These are phyloP conservation scores for Dicycla oo DNA, from an alignment of 2,888 invertebrate genomes.

Conservation along the genomic window DNA sequence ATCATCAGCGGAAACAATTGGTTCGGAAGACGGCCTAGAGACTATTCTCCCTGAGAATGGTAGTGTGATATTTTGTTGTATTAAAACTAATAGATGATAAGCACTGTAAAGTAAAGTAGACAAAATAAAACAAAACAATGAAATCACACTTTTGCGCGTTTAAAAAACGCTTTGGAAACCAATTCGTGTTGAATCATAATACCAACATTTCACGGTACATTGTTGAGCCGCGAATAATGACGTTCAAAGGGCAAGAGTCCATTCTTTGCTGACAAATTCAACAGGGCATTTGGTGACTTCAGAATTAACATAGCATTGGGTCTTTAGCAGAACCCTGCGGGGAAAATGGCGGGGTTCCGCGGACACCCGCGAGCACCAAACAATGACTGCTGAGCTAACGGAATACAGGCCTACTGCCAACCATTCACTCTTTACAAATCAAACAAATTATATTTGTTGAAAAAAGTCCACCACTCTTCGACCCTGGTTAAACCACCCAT, in stretches of 20 bases:
- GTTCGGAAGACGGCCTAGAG: background rate
- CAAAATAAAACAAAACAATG: background rate
- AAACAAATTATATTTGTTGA: slow-evolving; percentile 89
- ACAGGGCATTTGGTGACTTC: slow-evolving; percentile 85
- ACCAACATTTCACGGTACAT: slow-evolving; percentile 55
- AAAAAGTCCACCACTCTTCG: slow-evolving; percentile 82
- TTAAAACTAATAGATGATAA: background rate
- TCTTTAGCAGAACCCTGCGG: slow-evolving; percentile 88
- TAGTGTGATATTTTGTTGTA: background rate
- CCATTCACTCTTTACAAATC: slow-evolving; percentile 88
- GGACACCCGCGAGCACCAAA: slow-evolving; percentile 86
- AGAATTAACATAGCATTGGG: slow-evolving; percentile 83
- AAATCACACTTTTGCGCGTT: slow-evolving; percentile 5
- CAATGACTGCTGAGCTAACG: slow-evolving; percentile 78
- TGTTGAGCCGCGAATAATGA: slow-evolving; percentile 73
- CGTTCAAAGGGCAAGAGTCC: slow-evolving; percentile 80
- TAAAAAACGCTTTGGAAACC: slow-evolving; percentile 15
- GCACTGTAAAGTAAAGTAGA: background rate
- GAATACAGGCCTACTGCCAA: slow-evolving; percentile 77
- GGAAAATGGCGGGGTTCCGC: slow-evolving; percentile 86
- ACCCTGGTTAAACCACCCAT: slow-evolving; percentile 70
- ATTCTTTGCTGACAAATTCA: slow-evolving; percentile 78
- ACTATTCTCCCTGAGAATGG: background rate
- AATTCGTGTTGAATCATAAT: slow-evolving; percentile 43
- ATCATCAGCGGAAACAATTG: background rate